Base-by-base conservation (phyloP, 2,888 invertebrate genomes). In the Chesias legatella region DNA sequence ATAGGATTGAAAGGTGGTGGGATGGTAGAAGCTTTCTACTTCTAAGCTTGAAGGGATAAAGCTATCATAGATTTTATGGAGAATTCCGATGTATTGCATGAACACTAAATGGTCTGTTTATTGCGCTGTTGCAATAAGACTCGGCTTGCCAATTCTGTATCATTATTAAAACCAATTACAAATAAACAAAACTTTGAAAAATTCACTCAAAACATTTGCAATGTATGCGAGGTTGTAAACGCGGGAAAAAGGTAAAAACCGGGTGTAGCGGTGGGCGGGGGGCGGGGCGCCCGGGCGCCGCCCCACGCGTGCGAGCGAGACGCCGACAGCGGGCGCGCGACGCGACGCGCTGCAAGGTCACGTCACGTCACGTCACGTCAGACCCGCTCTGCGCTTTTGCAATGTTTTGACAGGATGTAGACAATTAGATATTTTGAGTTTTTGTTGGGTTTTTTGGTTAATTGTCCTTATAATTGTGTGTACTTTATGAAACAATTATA, bases 211-310 rank as follows among this genome's bases (percentile, higher is more conserved):
- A 50, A 36, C 38, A 43, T 38, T 41, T 26, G 25, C 60, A 66
- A 69, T 59, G 68, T 72, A 70, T 74, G 75, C 74, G 73, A 76
- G 52, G 48, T 55, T 48, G 73, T 74, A 67, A 72, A 47, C 56
- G 46, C 48, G 73, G 73, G 70, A 72, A 71, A 71, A 74, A 73
- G 79, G 77, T 72, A 77, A 72, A 69, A 74, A 70, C 68, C 73
- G 70, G 75, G 74, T 60, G 72, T 68, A 53, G 74, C 63, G 75
- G 76, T 75, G 74, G 81, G 83, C 81, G 84, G 82, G 77, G 81
- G 82, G 83, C 79, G 83, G 79, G 65, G 77, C 73, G n/a, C 58
- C 38, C 17, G 45, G 65, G 46, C 69, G 48, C 74, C 76, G 72
- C 77, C 73, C 67, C 57, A 50, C 43, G 66, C 58, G 69, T 53